Percentiles rank a stretch among this genome's conserved stretches.
phyloP scores from a whole-genome alignment of 2,888 invertebrate genomes.

The Byasa hedistus region DNA sequence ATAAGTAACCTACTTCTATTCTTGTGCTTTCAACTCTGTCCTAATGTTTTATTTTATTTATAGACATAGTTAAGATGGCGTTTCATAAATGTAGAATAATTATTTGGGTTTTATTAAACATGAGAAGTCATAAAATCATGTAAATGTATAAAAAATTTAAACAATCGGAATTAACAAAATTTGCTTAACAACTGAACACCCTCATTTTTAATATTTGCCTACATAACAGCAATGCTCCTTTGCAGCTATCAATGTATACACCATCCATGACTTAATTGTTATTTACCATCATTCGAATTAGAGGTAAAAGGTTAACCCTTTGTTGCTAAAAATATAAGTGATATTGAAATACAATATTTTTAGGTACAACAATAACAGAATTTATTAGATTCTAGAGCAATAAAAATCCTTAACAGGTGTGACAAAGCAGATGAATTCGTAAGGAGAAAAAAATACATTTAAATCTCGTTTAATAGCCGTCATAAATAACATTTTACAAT shows the following conservation, averaged over 20 bases:
- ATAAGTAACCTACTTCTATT: neutral
- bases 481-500: slow-evolving; percentile 26
- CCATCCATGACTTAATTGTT: too few relatives aligned
- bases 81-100: too few relatives aligned
- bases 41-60: neutral
- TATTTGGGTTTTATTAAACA: neutral
- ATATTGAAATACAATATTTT: neutral
- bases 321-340: neutral
- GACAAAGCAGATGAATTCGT: slow-evolving; percentile 28
- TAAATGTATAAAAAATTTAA: too few relatives aligned
- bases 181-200: too few relatives aligned
- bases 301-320: neutral
- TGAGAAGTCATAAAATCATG: neutral
- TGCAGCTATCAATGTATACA: too few relatives aligned
- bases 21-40: neutral
- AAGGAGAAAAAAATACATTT: slow-evolving; percentile 20
- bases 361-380: slow-evolving; percentile 18
- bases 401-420: slow-evolving; percentile 30
- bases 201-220: too few relatives aligned
- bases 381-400: slow-evolving; percentile 16
- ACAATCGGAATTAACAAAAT: too few relatives aligned
- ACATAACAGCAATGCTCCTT: too few relatives aligned
- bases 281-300: too few relatives aligned
- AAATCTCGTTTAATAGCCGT: slow-evolving; percentile 16
- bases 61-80: too few relatives aligned